These are phyloP conservation scores for Cnemophilus loriae DNA, from an alignment of 2,113 vertebrate species.

Conservation along the genomic window DNA sequence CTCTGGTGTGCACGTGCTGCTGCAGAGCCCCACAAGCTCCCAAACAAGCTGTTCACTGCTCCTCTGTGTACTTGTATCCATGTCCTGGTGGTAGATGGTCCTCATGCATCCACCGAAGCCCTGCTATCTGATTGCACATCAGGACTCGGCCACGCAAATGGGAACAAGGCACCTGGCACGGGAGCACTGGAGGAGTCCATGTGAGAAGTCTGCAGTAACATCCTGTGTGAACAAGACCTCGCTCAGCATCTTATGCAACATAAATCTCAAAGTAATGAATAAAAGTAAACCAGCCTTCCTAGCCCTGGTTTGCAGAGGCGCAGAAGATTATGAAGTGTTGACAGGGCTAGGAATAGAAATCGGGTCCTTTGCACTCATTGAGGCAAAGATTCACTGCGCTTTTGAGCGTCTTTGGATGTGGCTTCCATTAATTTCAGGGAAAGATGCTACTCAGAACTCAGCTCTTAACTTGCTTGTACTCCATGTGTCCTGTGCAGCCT, in stretches of 20 bases:
- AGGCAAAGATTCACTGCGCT: not conserved
- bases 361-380: not conserved
- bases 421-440: not conserved
- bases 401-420: not conserved
- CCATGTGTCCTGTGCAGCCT: not conserved
- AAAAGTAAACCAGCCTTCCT: constrained; percentile 5
- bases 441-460: not conserved
- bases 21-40: not conserved
- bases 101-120: not conserved
- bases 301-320: not conserved
- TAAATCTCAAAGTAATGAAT: not conserved
- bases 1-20: fast-evolving
- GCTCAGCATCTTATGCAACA: not conserved
- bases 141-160: not conserved
- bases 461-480: not conserved
- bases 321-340: not conserved
- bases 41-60: not conserved
- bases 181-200: not conserved
- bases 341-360: constrained; percentile 21
- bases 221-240: not conserved
- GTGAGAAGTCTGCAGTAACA: not conserved
- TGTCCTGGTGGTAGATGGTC: not conserved
- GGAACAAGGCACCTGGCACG: not conserved
- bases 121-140: not conserved
- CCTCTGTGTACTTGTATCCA: not conserved